These are phyloP conservation scores for Enteromius treurensis DNA, from an alignment of 2,797 vertebrate genomes.

Conservation along the genomic window DNA sequence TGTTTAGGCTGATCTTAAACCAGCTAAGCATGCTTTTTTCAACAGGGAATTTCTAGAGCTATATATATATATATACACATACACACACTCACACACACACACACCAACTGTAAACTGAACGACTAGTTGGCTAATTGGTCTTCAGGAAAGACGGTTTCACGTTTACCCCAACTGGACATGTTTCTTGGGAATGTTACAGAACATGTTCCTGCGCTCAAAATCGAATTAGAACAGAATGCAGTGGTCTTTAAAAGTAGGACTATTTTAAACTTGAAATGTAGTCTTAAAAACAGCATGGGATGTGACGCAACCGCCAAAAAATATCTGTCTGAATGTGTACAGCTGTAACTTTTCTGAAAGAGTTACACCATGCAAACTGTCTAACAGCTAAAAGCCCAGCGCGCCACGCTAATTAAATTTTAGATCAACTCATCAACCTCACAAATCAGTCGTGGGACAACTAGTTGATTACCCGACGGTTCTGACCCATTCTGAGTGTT, in stretches of 20 bases:
- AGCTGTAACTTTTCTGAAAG: neutral
- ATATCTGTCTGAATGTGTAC: neutral
- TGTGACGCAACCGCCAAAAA: neutral
- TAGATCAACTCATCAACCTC: neutral
- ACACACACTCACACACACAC: too few species aligned
- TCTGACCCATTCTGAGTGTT: neutral
- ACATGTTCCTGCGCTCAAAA: neutral
- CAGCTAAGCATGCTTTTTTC: neutral
- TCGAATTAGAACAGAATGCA: neutral
- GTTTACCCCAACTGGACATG: neutral
- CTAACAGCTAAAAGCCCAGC: neutral
- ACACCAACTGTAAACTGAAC: neutral
- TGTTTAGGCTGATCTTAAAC: neutral
- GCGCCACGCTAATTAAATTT: neutral
- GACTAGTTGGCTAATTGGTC: conserved; percentile 2
- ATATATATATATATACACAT: neutral
- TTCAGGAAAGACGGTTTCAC: neutral
- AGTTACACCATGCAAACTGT: neutral
- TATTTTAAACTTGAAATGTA: neutral
- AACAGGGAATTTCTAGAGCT: neutral
- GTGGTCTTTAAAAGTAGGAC: neutral
- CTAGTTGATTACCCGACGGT: neutral
- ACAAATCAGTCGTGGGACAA: neutral
- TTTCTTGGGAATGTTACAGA: neutral
- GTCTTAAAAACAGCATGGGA: neutral